Evolutionary conservation across 2,797 vertebrate genomes (phyloP).

Genomic region (Hippocampus kuda): DNA sequence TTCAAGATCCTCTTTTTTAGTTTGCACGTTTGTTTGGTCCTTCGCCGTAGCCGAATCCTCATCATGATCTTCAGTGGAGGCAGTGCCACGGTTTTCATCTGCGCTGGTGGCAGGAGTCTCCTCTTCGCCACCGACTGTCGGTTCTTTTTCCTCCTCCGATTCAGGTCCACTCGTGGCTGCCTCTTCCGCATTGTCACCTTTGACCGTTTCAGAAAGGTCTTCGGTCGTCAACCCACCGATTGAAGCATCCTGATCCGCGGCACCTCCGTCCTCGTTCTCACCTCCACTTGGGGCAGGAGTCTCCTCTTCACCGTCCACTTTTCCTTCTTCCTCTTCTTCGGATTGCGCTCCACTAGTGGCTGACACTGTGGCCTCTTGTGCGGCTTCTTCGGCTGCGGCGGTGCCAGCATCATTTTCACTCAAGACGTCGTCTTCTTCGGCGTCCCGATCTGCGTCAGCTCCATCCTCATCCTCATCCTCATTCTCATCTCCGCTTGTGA

Average conservation of each 20-base stretch:
- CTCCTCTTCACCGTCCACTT: constrained; percentile 7
- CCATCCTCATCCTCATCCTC: not conserved
- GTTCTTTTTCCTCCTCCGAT: not conserved
- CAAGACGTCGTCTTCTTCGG: not conserved
- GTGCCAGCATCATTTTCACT: not conserved
- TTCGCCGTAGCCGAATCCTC: not conserved
- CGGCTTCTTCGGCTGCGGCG: not conserved
- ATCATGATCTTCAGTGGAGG: not conserved
- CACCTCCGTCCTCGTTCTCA: constrained; percentile 10
- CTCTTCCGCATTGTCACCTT: not conserved
- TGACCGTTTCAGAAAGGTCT: not conserved
- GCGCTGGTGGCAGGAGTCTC: constrained; percentile 3
- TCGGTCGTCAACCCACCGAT: not conserved
- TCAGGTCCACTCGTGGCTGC: not conserved
- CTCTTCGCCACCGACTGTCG: not conserved
- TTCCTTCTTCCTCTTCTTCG: not conserved
- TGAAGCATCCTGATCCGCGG: not conserved
- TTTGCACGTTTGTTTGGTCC: not conserved
- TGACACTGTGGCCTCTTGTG: not conserved
- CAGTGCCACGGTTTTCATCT: not conserved
- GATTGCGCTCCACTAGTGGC: not conserved
- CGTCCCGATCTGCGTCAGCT: not conserved
- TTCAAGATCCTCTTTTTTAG: not conserved
- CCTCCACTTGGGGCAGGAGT: constrained; percentile 7
- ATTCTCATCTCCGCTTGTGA: not conserved